phyloP scores from a whole-genome alignment of 2,113 vertebrate species.

The Emydocephalus ijimae region DNA sequence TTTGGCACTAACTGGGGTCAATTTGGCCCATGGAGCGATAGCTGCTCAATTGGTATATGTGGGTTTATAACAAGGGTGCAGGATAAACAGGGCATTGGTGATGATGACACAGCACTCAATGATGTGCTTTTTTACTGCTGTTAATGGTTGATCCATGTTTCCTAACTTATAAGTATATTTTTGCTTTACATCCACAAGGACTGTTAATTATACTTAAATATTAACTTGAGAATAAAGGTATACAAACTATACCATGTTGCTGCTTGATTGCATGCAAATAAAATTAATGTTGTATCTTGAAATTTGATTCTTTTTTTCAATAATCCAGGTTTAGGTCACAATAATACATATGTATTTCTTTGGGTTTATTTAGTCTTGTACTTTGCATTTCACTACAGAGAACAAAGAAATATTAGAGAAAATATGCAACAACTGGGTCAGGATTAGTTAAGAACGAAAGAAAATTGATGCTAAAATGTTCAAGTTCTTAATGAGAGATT shows the following conservation, averaged over 20 bases:
- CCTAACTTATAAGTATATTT: not conserved
- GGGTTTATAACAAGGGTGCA: constrained; percentile 59
- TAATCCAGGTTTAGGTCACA: too few species aligned
- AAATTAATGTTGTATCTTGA: too few species aligned
- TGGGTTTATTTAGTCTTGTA: not conserved
- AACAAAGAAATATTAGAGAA: not conserved
- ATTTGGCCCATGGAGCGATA: constrained; percentile 52
- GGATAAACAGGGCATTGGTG: not conserved
- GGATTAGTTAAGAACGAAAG: not conserved
- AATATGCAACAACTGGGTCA: not conserved
- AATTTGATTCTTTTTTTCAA: too few species aligned
- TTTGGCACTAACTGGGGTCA: constrained; percentile 44
- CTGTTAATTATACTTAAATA: not conserved
- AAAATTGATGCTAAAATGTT: not conserved
- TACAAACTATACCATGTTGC: too few species aligned
- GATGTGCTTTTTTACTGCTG: constrained; percentile 61
- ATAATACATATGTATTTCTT: too few species aligned
- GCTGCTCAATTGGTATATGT: constrained; percentile 32
- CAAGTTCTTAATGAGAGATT: not conserved
- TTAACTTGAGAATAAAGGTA: not conserved
- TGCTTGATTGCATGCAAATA: too few species aligned
- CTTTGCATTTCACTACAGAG: not conserved
- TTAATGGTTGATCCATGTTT: not conserved
- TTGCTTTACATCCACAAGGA: not conserved
- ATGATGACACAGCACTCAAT: constrained; percentile 58